A percentile compares a stretch with the other conserved stretches of the same genome.
phyloP scores from a whole-genome alignment of 2,113 vertebrate species.

The Bucco capensis region DNA sequence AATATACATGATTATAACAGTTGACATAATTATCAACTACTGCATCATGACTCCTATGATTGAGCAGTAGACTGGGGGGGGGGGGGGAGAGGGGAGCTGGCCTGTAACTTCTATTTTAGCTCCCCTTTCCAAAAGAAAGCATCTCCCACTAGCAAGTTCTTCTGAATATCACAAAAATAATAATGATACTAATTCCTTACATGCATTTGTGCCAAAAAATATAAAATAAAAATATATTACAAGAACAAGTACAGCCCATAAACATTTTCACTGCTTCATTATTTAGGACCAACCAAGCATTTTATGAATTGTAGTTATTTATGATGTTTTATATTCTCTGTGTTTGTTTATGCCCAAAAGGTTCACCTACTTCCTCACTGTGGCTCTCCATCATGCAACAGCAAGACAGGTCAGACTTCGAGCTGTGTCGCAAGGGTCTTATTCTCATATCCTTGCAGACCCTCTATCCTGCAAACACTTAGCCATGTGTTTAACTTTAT shows the following conservation, averaged over 20 bases:
- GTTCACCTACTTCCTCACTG: neutral
- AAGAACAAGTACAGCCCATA: neutral
- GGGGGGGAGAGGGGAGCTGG: accelerated
- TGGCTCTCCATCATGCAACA: neutral
- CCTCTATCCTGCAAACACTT: constrained; percentile 5
- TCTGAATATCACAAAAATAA: neutral
- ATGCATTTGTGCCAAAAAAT: neutral
- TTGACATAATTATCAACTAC: neutral
- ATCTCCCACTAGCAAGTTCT: neutral
- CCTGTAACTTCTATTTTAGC: neutral
- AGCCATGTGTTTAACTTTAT: constrained; percentile 13
- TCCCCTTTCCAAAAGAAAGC: neutral
- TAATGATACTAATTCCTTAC: neutral
- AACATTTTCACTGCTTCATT: constrained; percentile 32
- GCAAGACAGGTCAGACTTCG: neutral
- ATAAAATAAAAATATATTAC: constrained; percentile 7
- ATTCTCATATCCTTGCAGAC: neutral
- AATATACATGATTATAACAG: neutral
- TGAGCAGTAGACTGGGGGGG: neutral
- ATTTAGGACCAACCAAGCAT: constrained; percentile 12
- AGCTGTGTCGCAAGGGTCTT: neutral
- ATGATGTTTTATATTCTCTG: neutral
- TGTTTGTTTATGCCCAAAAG: constrained; percentile 3
- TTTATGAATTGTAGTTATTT: constrained; percentile 28
- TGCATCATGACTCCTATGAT: neutral